Base-by-base conservation (phyloP, 2,888 invertebrate genomes). In the Diadegma fenestrale region DNA sequence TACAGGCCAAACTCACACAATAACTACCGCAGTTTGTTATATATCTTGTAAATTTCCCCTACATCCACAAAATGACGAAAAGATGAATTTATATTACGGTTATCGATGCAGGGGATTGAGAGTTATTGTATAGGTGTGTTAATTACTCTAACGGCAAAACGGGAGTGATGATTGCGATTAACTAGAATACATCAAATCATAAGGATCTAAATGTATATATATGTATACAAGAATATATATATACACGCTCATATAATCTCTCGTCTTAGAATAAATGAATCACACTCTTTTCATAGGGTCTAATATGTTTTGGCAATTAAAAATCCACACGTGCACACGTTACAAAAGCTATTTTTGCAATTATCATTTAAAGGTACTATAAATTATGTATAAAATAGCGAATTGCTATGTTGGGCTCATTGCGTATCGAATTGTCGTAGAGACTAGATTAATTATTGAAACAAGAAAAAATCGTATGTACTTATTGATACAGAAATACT, bases 81-180 rank as follows among this genome's bases (percentile, higher is more conserved):
- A 87, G 87, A 88, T 88, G 86, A 89, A 87, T 90, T 90, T 91
- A 88, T 91, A 92, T 90, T 89, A 87, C 86, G 88, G 90, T 92
- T 91, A 90, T 88, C 88, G 30, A 90, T 90, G 89, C 89, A 89
- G 89, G 90, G 90, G 89, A 88, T 88, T 87, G 82, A 88, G 84
- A 90, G 88, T 89, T 91, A 88, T 89, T 91, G 88, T 88, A 90
- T 90, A 87, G 89, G 86, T 72, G 80, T 86, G 45, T 51, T 85
- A 66, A 54, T 37, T 69, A 61, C 43, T 51, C 41, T 82, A 51
- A 43, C 14, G 63, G 33, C 63, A 30, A 79, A 51, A 51, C 41
- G 48, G 64, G 33, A 82, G 76, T 76, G 77, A 80, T 81, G 51
- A 82, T 79, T 79, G 71, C 69, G 43, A 54, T n/a, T 79, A 87